Evolutionary conservation across 2,888 invertebrate genomes (phyloP).

Genomic region (Orthonevra nobilis): DNA sequence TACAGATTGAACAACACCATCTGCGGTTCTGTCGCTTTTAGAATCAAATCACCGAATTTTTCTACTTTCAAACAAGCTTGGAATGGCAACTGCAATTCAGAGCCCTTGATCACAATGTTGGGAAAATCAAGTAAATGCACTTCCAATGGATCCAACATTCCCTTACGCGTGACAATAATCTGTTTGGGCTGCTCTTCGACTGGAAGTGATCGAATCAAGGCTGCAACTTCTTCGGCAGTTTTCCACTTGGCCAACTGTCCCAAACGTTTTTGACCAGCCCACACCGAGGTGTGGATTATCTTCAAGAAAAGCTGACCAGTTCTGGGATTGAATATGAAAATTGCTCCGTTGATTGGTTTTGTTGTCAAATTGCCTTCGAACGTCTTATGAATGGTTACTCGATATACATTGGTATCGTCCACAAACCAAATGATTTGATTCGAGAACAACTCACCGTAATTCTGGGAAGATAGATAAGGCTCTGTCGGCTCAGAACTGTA

Average conservation of each 20-base stretch:
- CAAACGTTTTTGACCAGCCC: slow-evolving; percentile 99
- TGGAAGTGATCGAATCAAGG: slow-evolving; percentile 97
- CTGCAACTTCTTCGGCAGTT: slow-evolving; percentile 99
- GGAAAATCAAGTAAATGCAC: slow-evolving; percentile 99
- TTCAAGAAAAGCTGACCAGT: slow-evolving; percentile 99
- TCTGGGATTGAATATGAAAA: slow-evolving; percentile 99
- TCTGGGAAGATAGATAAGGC: slow-evolving; percentile 99
- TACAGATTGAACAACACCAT: slow-evolving; percentile 99
- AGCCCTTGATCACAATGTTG: slow-evolving; percentile 99
- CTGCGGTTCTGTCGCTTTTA: slow-evolving; percentile 99
- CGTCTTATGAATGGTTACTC: slow-evolving; percentile 99
- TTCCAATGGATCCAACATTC: slow-evolving; percentile 99
- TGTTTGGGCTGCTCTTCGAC: slow-evolving; percentile 99
- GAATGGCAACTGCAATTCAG: slow-evolving; percentile 98
- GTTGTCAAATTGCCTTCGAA: slow-evolving; percentile 98
- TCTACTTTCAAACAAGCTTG: slow-evolving; percentile 99
- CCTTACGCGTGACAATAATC: slow-evolving; percentile 99
- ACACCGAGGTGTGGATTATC: slow-evolving; percentile 99
- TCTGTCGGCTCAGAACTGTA: slow-evolving; percentile 99
- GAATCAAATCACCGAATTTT: slow-evolving; percentile 98
- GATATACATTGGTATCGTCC: slow-evolving; percentile 99
- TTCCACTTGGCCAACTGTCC: slow-evolving; percentile 99
- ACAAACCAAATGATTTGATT: slow-evolving; percentile 99
- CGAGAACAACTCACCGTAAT: slow-evolving; percentile 99
- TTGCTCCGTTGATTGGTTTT: slow-evolving; percentile 99